Base-by-base conservation (phyloP, 2,888 invertebrate species). In the Leucania comma region DNA sequence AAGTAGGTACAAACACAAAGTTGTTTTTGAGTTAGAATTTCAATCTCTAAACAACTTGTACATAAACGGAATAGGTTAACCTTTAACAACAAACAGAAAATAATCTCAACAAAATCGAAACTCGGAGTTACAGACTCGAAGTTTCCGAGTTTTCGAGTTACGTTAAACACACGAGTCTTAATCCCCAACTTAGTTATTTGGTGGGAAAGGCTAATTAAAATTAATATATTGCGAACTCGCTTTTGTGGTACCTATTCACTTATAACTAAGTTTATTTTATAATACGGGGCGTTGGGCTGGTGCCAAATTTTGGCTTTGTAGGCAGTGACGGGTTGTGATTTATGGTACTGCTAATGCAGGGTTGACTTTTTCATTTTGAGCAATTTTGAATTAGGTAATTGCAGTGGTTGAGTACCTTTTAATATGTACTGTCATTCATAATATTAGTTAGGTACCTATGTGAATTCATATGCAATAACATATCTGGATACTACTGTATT, bases 181-280 rank as follows among this genome's bases (percentile, higher is more conserved):
- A 81, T 84, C 80, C 79, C 71, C 72, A 82, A 85, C 82, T 86
- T 84, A 80, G 81, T 83, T 82, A 75, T 86, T 85, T 82, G 83
- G 77, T 78, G 81, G 76, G 80, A 75, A 77, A 62, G 68, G 80
- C 82, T 90, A 89, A 91, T 90, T 89, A 89, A 90, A 90, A 91
- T 91, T 91, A 90, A 91, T 90, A 89, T 87, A 85, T 79, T 74
- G 83, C 75, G 75, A 77, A 84, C 75, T 79, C 79, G 75, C 75
- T 78, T 76, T 69, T 67, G 84, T 72, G 81, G 77, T 73, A n/a
- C n/a, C n/a, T n/a, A 82, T 80, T 80, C 81, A 84, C 75, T 79
- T 81, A 77, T 68, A 81, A 69, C 63, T 80, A 82, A 77, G 75
- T 84, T 84, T 84, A 81, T 78, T 84, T 76, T 78, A 73, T 82